These are phyloP conservation scores for Platorchestia sp. DNA, from an alignment of 1,140 invertebrate species.

Conservation along the genomic window DNA sequence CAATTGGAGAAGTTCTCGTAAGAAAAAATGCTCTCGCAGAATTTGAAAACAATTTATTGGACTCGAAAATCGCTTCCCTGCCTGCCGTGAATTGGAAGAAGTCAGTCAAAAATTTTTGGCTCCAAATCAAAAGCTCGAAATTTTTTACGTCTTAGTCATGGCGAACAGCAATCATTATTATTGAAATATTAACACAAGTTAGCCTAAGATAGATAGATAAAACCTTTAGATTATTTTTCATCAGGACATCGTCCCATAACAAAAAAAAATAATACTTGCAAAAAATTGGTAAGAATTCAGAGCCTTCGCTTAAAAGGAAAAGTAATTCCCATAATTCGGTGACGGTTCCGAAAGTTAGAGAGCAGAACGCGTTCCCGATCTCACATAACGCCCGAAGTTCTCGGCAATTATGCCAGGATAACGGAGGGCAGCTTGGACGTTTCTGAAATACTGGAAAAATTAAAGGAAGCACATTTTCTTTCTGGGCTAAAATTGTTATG, in stretches of 20 bases:
- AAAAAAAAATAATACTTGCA: not conserved
- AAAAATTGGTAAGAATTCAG: not conserved
- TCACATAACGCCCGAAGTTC: constrained; percentile 8
- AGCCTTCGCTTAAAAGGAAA: not conserved
- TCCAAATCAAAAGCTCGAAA: not conserved
- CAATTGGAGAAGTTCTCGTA: not conserved
- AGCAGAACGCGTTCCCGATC: not conserved
- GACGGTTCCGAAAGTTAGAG: not conserved
- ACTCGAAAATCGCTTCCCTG: not conserved
- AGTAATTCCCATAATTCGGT: not conserved
- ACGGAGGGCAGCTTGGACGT: not conserved
- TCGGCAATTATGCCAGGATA: not conserved
- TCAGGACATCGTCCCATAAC: not conserved
- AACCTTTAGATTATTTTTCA: not conserved
- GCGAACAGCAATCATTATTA: not conserved
- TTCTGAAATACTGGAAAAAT: not conserved
- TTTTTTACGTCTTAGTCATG: not conserved
- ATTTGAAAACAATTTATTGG: not conserved
- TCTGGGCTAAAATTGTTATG: not conserved
- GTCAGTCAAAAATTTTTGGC: not conserved
- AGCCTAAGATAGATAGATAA: not conserved
- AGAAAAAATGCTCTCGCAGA: not conserved
- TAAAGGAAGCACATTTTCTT: not conserved
- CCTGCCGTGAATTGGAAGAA: not conserved
- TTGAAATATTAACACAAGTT: not conserved